phyloP scores from a whole-genome alignment of 2,113 vertebrate species.

The Corythaeola cristata region DNA sequence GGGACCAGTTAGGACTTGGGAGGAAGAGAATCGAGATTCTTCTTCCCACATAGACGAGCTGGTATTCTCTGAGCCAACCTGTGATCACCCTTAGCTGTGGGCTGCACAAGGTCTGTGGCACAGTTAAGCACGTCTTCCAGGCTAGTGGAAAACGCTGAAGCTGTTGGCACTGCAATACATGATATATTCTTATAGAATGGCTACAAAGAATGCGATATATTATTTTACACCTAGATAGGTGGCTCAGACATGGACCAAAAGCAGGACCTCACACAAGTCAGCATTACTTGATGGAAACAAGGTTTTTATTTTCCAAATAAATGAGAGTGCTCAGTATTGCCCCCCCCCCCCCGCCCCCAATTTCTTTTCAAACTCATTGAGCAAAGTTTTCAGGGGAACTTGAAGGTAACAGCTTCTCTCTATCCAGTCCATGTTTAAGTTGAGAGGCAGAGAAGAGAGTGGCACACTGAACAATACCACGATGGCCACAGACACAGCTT shows the following conservation, averaged over 20 bases:
- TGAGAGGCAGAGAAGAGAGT: neutral
- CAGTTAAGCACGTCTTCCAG: neutral
- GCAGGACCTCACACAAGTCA: neutral
- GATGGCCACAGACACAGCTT: neutral
- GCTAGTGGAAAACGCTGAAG: neutral
- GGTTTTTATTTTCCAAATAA: neutral
- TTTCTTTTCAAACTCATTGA: neutral
- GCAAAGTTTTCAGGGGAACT: neutral
- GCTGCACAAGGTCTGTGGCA: neutral
- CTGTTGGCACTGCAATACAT: fast-evolving
- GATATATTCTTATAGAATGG: fast-evolving
- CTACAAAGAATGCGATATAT: fast-evolving
- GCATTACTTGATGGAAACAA: neutral
- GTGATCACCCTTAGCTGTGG: neutral
- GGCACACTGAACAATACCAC: neutral
- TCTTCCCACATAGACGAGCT: fast-evolving
- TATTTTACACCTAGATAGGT: neutral
- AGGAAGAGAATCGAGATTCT: neutral
- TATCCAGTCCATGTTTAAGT: neutral
- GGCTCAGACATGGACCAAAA: neutral
- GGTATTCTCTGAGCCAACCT: neutral
- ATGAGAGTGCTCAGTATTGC: neutral
- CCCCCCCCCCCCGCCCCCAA: neutral
- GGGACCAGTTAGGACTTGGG: neutral
- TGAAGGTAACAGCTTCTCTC: neutral